Evolutionary conservation across 30 jellyfish, hydroid and myxozoan species (phyloP).

Genomic region (Nemopilema nomurai): DNA sequence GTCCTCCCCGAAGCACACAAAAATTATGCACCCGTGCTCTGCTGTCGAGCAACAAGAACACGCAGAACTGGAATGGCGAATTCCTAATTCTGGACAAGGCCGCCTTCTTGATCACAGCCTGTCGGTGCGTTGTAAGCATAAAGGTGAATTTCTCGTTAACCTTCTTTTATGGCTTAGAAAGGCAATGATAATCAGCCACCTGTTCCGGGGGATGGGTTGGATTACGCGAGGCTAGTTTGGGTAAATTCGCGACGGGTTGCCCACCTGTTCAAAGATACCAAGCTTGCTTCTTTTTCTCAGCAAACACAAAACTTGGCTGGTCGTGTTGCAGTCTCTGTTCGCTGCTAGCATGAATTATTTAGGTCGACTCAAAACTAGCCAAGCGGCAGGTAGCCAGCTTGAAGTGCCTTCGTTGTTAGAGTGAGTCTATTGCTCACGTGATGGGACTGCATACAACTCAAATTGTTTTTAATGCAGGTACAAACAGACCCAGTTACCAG

Average conservation of each 20-base stretch:
- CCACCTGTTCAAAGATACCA: neutral
- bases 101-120: conserved; percentile 85
- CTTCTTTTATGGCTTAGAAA: conserved; percentile 54
- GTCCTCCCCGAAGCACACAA: conserved; percentile 90
- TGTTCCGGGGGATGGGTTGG: conserved; percentile 41
- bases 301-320: neutral
- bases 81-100: conserved; percentile 63
- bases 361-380: neutral
- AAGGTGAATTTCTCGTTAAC: neutral
- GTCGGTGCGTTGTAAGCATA: conserved; percentile 85
- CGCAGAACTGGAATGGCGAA: conserved; percentile 32
- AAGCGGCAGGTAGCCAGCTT: neutral
- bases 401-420: no score
- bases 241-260: neutral
- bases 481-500: neutral
- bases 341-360: neutral
- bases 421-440: neutral
- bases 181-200: conserved; percentile 56
- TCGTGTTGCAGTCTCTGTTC: neutral
- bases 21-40: conserved; percentile 87
- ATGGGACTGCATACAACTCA: neutral
- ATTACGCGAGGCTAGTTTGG: neutral
- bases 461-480: neutral
- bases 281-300: neutral
- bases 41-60: conserved; percentile 45